Conservation (phyloP, 2,113 vertebrate genomes). For the Perognathus longimembris region DNA sequence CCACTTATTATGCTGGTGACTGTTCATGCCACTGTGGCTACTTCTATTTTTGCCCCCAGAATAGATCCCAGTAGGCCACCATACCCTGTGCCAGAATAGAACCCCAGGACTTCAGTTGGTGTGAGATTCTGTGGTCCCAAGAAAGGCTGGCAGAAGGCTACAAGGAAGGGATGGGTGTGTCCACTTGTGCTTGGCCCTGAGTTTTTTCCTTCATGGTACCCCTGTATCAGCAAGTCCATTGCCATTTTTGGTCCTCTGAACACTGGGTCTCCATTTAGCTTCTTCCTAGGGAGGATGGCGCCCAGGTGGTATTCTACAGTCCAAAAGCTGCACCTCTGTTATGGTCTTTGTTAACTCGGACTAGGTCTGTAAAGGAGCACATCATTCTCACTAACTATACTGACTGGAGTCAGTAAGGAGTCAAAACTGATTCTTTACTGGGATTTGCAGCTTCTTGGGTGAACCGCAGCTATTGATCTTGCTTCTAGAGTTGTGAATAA, state of each 20-base stretch:
- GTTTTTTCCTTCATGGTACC: neutral
- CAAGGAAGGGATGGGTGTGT: fast-evolving
- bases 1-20: neutral
- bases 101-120: neutral
- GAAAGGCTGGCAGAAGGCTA: neutral
- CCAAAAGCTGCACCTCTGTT: conserved; percentile 63
- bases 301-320: conserved; percentile 51
- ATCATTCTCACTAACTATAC: conserved; percentile 64
- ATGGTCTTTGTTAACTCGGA: conserved; percentile 69
- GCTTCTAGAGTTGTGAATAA: conserved; percentile 75
- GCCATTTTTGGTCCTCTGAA: conserved; percentile 59
- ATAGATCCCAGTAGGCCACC: neutral
- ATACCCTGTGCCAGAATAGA: neutral
- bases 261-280: conserved; percentile 8
- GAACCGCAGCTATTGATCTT: conserved; percentile 70
- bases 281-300: conserved; percentile 19
- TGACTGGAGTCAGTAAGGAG: too few relatives aligned
- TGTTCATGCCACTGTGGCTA: neutral
- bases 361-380: conserved; percentile 71
- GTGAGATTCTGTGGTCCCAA: neutral
- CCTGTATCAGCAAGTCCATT: neutral
- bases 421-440: conserved; percentile 64
- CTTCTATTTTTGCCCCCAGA: neutral
- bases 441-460: conserved; percentile 38
- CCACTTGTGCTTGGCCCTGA: neutral